Percentiles rank a stretch among this genome's conserved stretches.
phyloP scores from a whole-genome alignment of 2,888 invertebrate genomes.

The Netelia fuscicornis region DNA sequence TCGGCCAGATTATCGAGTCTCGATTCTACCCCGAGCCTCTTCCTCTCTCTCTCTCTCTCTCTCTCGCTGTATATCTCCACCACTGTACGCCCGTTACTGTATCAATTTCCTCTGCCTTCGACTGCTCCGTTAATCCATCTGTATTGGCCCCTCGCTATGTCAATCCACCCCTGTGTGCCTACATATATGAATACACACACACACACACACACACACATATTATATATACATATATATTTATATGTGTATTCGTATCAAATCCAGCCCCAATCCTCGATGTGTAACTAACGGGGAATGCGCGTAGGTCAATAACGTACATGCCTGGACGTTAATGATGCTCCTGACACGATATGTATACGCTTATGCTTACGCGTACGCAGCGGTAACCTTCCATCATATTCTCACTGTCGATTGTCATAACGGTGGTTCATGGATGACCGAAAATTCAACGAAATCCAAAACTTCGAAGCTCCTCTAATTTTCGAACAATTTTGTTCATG shows the following conservation, averaged over 20 bases:
- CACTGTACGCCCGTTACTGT: not conserved
- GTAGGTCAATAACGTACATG: conserved; percentile 44
- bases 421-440: too few species aligned
- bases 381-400: conserved; percentile 26
- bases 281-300: conserved; percentile 43
- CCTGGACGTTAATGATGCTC: conserved; percentile 47
- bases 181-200: too few species aligned
- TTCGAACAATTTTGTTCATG: too few species aligned
- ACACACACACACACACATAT: too few species aligned
- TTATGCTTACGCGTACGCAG: not conserved
- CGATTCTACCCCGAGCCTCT: conserved; percentile 25
- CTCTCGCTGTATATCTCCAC: not conserved
- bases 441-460: too few species aligned
- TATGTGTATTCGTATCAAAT: conserved; percentile 29
- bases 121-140: conserved; percentile 35
- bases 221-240: too few species aligned
- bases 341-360: conserved; percentile 43
- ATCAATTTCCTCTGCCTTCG: conserved; percentile 25
- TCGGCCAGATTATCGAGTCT: conserved; percentile 51
- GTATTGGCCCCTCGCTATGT: conserved; percentile 45
- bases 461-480: too few species aligned
- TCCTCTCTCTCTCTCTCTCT: not conserved
- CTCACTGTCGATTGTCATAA: conserved; percentile 6
- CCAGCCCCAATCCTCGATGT: conserved; percentile 24
- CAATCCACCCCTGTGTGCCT: not conserved